Percentiles rank a stretch among this genome's conserved stretches.
Evolutionary conservation across 2,113 vertebrate species (phyloP).

Genomic region (Eudorcas thomsonii): DNA sequence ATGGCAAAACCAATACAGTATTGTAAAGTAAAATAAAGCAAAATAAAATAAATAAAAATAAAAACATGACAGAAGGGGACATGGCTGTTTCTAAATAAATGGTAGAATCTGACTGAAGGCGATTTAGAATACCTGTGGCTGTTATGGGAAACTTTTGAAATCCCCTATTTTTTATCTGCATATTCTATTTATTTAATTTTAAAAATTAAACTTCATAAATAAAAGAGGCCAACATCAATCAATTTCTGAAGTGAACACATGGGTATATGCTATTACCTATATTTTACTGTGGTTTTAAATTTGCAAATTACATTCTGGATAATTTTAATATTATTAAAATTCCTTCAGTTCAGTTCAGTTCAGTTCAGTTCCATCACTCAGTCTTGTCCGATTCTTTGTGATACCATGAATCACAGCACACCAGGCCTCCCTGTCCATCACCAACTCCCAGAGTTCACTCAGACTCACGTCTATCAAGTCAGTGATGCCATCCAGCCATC

Average conservation of each 20-base stretch:
- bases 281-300: background rate
- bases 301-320: background rate
- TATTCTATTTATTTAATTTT: background rate
- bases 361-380: no score
- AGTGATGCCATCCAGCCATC: no score
- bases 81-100: background rate
- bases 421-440: no score
- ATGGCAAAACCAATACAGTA: no score
- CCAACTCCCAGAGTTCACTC: no score
- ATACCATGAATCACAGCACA: fast-evolving
- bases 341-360: no score
- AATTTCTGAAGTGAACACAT: background rate
- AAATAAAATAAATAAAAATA: background rate
- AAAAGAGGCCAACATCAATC: background rate
- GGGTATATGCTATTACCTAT: background rate
- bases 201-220: background rate
- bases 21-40: no score
- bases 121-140: background rate
- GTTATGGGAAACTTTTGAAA: background rate
- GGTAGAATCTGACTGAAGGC: background rate
- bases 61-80: background rate
- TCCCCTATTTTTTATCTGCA: background rate
- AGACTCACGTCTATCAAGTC: no score
- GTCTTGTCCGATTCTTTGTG: no score
- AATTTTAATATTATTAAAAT: background rate